Percentiles rank a stretch among this genome's conserved stretches.
phyloP scores from a whole-genome alignment of 2,113 vertebrate species.

The Ovis canadensis region DNA sequence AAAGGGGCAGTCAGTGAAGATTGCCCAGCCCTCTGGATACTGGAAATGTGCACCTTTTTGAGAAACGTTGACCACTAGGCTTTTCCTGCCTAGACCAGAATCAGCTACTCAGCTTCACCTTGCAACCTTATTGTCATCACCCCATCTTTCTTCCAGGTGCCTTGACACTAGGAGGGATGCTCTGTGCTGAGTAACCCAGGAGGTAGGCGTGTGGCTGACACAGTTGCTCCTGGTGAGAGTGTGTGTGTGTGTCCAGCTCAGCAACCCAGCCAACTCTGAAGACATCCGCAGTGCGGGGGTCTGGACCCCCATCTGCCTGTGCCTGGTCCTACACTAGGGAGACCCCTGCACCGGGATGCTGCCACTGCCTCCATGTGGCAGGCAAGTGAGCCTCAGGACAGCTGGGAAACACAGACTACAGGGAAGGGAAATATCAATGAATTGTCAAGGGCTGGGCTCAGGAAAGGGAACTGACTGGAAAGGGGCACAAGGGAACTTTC shows the following conservation, averaged over 20 bases:
- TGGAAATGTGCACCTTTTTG: not conserved
- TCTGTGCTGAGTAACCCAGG: too few species aligned
- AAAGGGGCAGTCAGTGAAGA: not conserved
- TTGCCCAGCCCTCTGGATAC: not conserved
- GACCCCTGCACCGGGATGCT: not conserved
- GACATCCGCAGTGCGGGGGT: not conserved
- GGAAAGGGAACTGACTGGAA: not conserved
- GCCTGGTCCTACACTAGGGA: not conserved
- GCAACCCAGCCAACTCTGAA: not conserved
- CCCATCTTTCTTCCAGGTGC: not conserved
- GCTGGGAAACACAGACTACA: not conserved
- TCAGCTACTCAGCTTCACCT: not conserved
- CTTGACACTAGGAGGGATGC: not conserved
- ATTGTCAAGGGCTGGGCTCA: not conserved
- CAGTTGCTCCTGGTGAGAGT: not conserved
- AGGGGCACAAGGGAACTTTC: not conserved
- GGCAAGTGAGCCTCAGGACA: not conserved
- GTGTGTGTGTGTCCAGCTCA: not conserved
- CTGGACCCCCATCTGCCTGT: not conserved
- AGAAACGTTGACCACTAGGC: not conserved
- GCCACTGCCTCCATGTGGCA: not conserved
- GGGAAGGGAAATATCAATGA: not conserved
- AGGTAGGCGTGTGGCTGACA: not conserved
- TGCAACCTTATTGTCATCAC: not conserved
- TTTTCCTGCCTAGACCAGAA: not conserved